Conservation (phyloP, 2,797 vertebrate genomes). For the Helicolenus hilgendorfi region DNA sequence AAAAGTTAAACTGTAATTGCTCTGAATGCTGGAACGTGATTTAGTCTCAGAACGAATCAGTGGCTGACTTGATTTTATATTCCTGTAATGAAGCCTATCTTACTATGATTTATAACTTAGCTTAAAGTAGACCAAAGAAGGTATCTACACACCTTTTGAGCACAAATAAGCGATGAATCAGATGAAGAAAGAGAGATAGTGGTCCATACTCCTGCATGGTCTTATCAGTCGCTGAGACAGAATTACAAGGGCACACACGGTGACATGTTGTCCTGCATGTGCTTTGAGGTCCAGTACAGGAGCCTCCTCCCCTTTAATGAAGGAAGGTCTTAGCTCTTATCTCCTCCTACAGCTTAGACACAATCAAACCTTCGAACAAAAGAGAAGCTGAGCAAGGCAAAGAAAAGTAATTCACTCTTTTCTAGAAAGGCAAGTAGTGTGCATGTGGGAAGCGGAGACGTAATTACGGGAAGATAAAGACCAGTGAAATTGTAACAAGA, state of each 20-base stretch:
- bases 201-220: neutral
- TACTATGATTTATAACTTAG: neutral
- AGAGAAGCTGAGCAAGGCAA: neutral
- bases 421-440: neutral
- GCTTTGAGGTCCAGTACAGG: constrained; percentile 9
- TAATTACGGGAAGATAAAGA: constrained; percentile 14
- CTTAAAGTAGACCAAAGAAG: neutral
- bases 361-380: constrained; percentile 9
- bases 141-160: neutral
- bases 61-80: neutral
- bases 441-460: neutral
- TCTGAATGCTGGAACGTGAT: neutral
- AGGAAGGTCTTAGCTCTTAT: constrained; percentile 17
- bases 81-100: neutral
- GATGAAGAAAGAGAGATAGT: neutral
- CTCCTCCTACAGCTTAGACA: constrained; percentile 26
- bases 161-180: neutral
- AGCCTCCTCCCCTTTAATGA: constrained; percentile 11
- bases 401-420: neutral
- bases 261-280: constrained; percentile 38
- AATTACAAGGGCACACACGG: constrained; percentile 36
- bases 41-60: neutral
- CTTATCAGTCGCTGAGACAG: constrained; percentile 46
- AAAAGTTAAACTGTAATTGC: neutral
- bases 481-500: neutral